Evolutionary conservation across 1,140 invertebrate species (phyloP).

Genomic region (Eumaeus atala): DNA sequence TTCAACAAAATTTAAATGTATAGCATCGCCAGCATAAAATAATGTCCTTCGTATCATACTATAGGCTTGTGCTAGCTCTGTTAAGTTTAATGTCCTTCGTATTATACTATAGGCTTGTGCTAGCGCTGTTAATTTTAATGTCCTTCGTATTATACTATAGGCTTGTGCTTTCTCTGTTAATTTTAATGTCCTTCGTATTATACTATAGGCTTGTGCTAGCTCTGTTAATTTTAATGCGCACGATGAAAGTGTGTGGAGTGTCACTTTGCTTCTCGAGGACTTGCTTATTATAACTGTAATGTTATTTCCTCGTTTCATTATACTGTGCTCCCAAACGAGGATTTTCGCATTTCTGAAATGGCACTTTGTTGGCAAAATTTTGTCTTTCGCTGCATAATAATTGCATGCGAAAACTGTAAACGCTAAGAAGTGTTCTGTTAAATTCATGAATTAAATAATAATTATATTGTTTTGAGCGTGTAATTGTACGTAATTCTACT

Average conservation of each 20-base stretch:
- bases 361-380: background rate
- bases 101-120: too few species aligned
- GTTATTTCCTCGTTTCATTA: background rate
- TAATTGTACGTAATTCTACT: too few species aligned
- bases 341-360: background rate
- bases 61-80: too few species aligned
- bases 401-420: background rate
- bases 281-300: slow-evolving; percentile 3
- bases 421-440: background rate
- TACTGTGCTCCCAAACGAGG: slow-evolving; percentile 2
- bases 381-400: background rate
- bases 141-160: background rate
- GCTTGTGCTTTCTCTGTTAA: background rate
- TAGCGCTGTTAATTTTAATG: too few species aligned
- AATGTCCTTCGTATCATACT: too few species aligned
- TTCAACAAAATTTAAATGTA: too few species aligned
- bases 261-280: background rate
- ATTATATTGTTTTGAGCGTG: too few species aligned
- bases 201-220: background rate
- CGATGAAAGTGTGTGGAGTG: background rate
- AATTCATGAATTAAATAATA: too few species aligned
- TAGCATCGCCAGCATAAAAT: too few species aligned
- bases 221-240: slow-evolving; percentile 1
- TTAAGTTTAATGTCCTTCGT: too few species aligned
- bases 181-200: background rate